Conservation (phyloP, 92 coral and sea anemone genomes). For the Umimayanthus kanabou region DNA sequence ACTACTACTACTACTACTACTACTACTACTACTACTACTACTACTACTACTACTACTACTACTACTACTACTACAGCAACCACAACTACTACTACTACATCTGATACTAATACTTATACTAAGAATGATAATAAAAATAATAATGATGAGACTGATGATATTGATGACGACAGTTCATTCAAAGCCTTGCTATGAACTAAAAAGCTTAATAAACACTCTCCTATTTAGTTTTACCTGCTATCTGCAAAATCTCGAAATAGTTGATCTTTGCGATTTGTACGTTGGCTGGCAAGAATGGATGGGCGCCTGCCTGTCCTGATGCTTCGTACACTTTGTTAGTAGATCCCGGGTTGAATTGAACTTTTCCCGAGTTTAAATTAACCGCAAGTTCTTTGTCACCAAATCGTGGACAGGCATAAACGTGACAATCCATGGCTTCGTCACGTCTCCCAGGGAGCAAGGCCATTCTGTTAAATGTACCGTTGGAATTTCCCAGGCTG, state of each 20-base stretch:
- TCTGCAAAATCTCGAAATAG: not conserved
- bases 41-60: no score
- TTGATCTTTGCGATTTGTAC: not conserved
- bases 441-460: not conserved
- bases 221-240: not conserved
- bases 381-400: not conserved
- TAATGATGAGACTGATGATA: no score
- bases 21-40: no score
- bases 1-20: no score
- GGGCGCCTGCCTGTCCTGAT: not conserved
- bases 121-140: no score
- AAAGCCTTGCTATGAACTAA: no score
- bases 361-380: not conserved
- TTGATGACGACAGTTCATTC: no score
- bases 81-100: no score
- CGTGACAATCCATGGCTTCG: constrained; percentile 12
- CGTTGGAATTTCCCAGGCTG: not conserved
- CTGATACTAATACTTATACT: no score
- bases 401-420: not conserved
- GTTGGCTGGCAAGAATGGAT: not conserved
- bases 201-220: no score
- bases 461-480: not conserved
- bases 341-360: not conserved
- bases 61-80: no score
- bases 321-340: not conserved